Percentiles rank a stretch among this genome's conserved stretches.
Conservation (phyloP, 2,888 invertebrate species). For the Neoscelio sp. region DNA sequence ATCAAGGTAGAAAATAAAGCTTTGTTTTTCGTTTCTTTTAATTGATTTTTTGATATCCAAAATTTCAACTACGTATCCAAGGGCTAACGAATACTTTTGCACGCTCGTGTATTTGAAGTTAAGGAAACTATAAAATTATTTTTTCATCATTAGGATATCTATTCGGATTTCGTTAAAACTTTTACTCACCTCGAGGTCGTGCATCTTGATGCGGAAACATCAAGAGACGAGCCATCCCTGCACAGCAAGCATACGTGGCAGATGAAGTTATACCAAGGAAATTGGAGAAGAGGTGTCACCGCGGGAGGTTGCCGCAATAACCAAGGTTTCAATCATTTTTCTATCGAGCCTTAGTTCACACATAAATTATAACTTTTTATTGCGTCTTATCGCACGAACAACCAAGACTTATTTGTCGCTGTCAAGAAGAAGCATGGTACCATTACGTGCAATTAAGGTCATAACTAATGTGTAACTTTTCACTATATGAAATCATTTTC, state of each 20-base stretch:
- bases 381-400: slow-evolving; percentile 9
- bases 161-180: slow-evolving; percentile 91
- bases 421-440: slow-evolving; percentile 25
- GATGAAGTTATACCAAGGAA: slow-evolving; percentile 93
- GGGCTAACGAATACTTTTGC: too few species aligned
- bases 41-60: too few species aligned
- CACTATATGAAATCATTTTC: background rate
- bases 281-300: slow-evolving; percentile 94
- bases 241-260: slow-evolving; percentile 93
- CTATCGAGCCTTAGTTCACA: slow-evolving; percentile 30
- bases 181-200: slow-evolving; percentile 93
- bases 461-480: slow-evolving; percentile 17
- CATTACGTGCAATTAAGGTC: slow-evolving; percentile 34
- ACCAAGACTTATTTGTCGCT: slow-evolving; percentile 32
- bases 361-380: slow-evolving; percentile 53
- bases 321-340: slow-evolving; percentile 84
- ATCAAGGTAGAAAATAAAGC: too few species aligned
- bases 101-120: too few species aligned
- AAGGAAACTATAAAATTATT: too few species aligned
- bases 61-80: too few species aligned
- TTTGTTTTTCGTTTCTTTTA: too few species aligned
- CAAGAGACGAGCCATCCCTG: slow-evolving; percentile 92
- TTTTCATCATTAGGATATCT: slow-evolving; percentile 87
- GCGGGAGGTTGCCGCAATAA: slow-evolving; percentile 96
- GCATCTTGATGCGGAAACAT: slow-evolving; percentile 94